Percentiles rank a stretch among this genome's conserved stretches.
phyloP scores from a whole-genome alignment of 2,113 vertebrate species.

The Brienomyrus longianalis region DNA sequence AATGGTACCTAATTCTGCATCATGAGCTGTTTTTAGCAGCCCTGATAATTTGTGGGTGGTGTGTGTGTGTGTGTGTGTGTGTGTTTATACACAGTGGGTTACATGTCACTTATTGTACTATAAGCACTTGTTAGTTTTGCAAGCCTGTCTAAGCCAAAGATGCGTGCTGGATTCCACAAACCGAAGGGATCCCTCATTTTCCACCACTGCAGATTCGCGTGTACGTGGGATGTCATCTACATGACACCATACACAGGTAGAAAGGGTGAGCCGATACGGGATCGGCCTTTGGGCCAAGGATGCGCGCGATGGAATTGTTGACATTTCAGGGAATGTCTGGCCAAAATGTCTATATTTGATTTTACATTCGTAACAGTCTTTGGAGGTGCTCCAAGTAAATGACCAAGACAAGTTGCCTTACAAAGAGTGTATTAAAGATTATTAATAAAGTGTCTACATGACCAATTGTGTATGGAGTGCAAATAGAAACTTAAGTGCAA shows the following conservation, averaged over 20 bases:
- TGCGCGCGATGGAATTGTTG: background rate
- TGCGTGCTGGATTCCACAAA: background rate
- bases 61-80: background rate
- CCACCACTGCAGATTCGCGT: background rate
- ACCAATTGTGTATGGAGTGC: slow-evolving; percentile 7
- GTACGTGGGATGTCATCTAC: background rate
- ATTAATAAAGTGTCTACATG: background rate
- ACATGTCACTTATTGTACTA: background rate
- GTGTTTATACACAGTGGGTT: background rate
- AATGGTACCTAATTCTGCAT: background rate
- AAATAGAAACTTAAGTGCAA: background rate
- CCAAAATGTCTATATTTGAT: background rate
- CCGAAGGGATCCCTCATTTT: background rate
- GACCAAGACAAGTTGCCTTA: slow-evolving; percentile 7
- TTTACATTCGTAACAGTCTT: background rate
- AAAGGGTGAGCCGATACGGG: background rate
- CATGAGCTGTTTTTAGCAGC: background rate
- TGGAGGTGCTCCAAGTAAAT: background rate
- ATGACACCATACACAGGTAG: background rate
- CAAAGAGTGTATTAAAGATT: background rate
- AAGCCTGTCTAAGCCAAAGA: background rate
- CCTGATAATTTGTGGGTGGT: background rate
- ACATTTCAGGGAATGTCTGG: slow-evolving; percentile 8
- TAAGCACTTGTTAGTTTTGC: background rate
- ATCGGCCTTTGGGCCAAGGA: background rate